These are phyloP conservation scores for Pseudococcus viburni DNA, from an alignment of 2,888 invertebrate genomes.

Conservation along the genomic window DNA sequence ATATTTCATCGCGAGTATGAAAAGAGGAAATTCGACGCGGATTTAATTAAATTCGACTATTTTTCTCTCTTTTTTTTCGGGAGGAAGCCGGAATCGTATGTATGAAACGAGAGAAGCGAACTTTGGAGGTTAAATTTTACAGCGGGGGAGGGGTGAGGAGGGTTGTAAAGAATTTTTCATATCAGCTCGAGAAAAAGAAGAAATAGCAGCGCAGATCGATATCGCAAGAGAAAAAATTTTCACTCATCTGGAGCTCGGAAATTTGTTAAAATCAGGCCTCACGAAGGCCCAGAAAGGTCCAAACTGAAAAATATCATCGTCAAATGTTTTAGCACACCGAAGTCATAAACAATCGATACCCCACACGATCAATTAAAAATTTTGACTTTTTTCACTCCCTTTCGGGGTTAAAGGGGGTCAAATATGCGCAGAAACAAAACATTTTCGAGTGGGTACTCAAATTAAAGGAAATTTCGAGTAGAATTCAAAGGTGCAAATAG, in stretches of 20 bases:
- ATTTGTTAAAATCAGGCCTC: too few species aligned
- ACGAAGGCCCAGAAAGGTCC: background rate
- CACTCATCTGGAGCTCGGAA: background rate
- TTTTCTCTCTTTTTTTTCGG: background rate
- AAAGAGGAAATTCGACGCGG: conserved; percentile 20
- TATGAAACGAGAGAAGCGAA: background rate
- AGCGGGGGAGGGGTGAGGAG: background rate
- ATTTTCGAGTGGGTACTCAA: background rate
- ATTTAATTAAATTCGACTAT: conserved; percentile 8
- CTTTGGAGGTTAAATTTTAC: background rate
- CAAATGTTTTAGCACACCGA: background rate
- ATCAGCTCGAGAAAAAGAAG: background rate
- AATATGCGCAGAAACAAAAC: background rate
- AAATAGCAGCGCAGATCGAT: background rate
- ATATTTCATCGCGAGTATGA: conserved; percentile 7
- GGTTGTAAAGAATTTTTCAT: background rate
- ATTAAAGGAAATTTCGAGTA: background rate
- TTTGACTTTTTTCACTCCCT: background rate
- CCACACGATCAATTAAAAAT: background rate
- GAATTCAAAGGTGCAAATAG: background rate
- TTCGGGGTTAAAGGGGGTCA: background rate
- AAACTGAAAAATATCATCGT: background rate
- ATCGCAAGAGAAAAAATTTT: background rate
- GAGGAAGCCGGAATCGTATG: background rate
- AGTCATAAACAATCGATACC: background rate